Conservation (phyloP, 2,888 invertebrate species). For the Nomada ferruginata region DNA sequence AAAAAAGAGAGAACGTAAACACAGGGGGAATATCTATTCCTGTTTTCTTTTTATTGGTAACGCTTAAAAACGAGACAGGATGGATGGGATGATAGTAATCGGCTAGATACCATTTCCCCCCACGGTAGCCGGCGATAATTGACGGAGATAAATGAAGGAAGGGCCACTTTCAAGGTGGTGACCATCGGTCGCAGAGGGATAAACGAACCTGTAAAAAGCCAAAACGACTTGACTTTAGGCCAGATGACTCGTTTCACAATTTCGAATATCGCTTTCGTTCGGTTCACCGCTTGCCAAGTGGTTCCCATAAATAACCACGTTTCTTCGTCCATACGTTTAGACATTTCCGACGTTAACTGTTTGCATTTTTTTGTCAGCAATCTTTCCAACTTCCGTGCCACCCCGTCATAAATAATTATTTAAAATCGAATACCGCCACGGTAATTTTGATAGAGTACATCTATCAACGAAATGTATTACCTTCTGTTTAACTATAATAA, state of each 20-base stretch:
- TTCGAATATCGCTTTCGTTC: not conserved
- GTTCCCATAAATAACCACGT: not conserved
- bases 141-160: conserved; percentile 37
- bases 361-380: too few species aligned
- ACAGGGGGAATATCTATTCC: too few species aligned
- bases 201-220: conserved; percentile 4
- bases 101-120: conserved; percentile 8
- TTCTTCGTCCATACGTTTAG: too few species aligned
- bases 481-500: too few species aligned
- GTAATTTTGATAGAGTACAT: too few species aligned
- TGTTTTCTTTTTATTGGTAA: too few species aligned
- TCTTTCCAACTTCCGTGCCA: too few species aligned
- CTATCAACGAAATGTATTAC: too few species aligned
- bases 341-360: too few species aligned
- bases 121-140: conserved; percentile 48
- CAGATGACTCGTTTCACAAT: conserved; percentile 36
- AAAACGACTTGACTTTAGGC: conserved; percentile 12
- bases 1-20: too few species aligned
- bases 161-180: conserved; percentile 5
- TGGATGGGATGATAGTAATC: conserved; percentile 9
- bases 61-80: conserved; percentile 13
- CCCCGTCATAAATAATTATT: too few species aligned
- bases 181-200: conserved; percentile 11
- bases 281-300: conserved; percentile 34
- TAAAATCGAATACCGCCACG: too few species aligned